Conservation (phyloP, 2,888 invertebrate species). For the Stegophylla sp. region DNA sequence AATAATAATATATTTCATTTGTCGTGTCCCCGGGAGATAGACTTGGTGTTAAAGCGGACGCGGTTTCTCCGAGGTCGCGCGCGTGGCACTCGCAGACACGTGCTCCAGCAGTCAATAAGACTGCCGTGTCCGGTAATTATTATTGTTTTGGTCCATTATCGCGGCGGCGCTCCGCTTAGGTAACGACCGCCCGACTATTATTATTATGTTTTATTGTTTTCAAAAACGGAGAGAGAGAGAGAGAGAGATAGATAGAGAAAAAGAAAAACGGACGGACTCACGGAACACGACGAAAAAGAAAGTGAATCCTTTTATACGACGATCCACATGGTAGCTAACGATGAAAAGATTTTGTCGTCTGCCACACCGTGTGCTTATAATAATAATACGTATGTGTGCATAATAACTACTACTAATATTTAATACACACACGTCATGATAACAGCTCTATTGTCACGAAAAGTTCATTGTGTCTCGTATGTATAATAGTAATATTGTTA, state of each 20-base stretch:
- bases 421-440: not conserved
- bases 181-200: slow-evolving; percentile 30
- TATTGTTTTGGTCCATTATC: slow-evolving; percentile 26
- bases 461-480: slow-evolving; percentile 36
- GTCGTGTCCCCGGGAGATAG: no score
- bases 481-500: no score
- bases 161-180: not conserved
- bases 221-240: not conserved
- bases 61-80: not conserved
- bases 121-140: no score
- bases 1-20: no score
- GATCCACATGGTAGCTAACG: not conserved
- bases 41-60: no score
- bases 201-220: slow-evolving; percentile 14
- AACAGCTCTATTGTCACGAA: slow-evolving; percentile 16
- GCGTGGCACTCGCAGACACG: not conserved
- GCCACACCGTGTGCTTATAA: not conserved
- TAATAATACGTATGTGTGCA: no score
- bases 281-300: slow-evolving; percentile 23
- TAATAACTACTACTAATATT: no score
- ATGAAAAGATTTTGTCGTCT: slow-evolving; percentile 6
- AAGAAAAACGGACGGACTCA: not conserved
- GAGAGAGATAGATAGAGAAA: not conserved
- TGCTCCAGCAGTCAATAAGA: not conserved
- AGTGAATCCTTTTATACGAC: slow-evolving; percentile 14